phyloP scores from a whole-genome alignment of 2,888 invertebrate species.

The Peribatodes rhomboidaria region DNA sequence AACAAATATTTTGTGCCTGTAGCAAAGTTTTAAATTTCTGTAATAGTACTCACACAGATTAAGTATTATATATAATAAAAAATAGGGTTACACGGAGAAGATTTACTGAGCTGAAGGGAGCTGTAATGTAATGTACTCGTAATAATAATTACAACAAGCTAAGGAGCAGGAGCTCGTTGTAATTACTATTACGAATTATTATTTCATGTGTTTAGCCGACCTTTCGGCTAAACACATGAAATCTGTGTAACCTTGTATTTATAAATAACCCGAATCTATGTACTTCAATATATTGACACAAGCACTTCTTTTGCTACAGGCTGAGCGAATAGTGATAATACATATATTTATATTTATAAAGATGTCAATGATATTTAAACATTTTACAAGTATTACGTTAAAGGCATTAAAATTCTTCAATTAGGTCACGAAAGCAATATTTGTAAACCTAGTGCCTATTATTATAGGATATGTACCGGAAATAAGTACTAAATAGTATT shows the following conservation, averaged over 20 bases:
- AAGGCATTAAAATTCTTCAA: background rate
- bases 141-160: no score
- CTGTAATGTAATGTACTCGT: no score
- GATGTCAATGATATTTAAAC: conserved; percentile 25
- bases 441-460: conserved; percentile 63
- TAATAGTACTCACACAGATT: background rate
- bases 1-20: conserved; percentile 13
- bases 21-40: background rate
- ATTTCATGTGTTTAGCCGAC: no score
- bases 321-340: conserved; percentile 22
- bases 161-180: no score
- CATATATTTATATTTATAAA: conserved; percentile 8
- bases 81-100: no score
- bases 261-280: conserved; percentile 1
- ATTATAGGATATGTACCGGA: conserved; percentile 56
- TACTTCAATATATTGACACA: background rate
- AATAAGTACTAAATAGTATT: conserved; percentile 48
- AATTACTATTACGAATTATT: no score
- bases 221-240: no score
- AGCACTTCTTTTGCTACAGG: conserved; percentile 29
- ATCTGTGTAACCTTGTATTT: background rate
- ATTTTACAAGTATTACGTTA: conserved; percentile 46
- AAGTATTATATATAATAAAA: no score
- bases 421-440: conserved; percentile 52
- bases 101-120: no score